Evolutionary conservation across 2,113 vertebrate species (phyloP), one percentile per base, ranked within the genome.

Genomic region (Sciurus niger): DNA sequence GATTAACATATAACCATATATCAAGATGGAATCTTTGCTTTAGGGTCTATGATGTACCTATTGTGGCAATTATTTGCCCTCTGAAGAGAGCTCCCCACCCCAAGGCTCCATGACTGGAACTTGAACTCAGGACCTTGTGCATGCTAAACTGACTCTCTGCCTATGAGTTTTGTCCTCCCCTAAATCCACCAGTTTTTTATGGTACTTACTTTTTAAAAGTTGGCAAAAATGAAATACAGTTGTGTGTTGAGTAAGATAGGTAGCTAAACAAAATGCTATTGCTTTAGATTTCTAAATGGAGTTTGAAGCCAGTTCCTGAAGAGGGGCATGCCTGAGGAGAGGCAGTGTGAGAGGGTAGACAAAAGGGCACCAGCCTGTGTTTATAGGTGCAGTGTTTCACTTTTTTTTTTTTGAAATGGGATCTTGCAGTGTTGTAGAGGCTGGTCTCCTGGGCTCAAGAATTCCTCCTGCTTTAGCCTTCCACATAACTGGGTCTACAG

Each of bases 191-290:
- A 28, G 32, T 85, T 68, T 68, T 83, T 58, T 32, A 51, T 28
- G 12, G 40, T 72, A 28, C 58, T 77, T 68, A 72, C 30, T 83
- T 92, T 93, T 94, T 72, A 68, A 93, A 97, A 95, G 22, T 93
- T 60, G 48, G 2, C 48, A 32, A 70, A 84, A 83, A 17, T 73
- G 8, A 92, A 53, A 34, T 67, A 12, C 58, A 68, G 94, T 83
- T 78, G 60, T 65, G 24, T 72, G 32, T 34, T 85, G 0, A 34
- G n/a, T 73, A 51, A 82, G 78, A 25, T 76, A 48, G 43, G 34
- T 22, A 20, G 70, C 55, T 55, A 6, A n/a, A 79, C 18, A 65
- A 60, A 60, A 22, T 79, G 60, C 37, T 72, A 63, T 34, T 68
- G 40, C 40, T 51, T 84, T 82, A 51, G 63, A 12, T 1, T 84